Conservation (phyloP, 1,140 invertebrate genomes). For the Pararge aegeria region DNA sequence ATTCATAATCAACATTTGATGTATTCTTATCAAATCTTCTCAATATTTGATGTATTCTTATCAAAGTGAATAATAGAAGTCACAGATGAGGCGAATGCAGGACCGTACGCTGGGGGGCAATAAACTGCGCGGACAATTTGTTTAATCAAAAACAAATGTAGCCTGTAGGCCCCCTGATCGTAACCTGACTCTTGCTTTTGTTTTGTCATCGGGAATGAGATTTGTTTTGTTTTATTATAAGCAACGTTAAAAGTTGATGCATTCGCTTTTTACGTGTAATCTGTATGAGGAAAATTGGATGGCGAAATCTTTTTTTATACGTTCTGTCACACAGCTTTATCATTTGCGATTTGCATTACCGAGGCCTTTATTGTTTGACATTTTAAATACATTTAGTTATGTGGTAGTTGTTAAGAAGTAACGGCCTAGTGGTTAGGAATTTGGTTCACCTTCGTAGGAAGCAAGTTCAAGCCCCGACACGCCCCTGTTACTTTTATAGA, state of each 20-base stretch:
- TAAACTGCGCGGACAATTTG: constrained; percentile 73
- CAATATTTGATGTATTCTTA: constrained; percentile 9
- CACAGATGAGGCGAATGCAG: constrained; percentile 50
- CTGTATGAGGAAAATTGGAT: neutral
- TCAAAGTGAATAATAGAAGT: constrained; percentile 42
- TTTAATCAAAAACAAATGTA: constrained; percentile 77
- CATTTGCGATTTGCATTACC: too few species aligned
- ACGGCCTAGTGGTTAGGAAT: too few species aligned
- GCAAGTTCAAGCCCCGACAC: too few species aligned
- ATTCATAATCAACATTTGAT: too few species aligned
- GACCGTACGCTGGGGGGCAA: constrained; percentile 52
- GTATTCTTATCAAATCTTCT: too few species aligned
- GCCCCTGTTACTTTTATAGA: too few species aligned
- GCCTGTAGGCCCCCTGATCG: constrained; percentile 34
- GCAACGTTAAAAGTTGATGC: neutral
- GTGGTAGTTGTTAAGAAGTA: too few species aligned
- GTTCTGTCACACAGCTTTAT: too few species aligned
- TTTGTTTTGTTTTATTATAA: constrained; percentile 43
- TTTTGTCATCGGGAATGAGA: constrained; percentile 51
- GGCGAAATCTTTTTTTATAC: neutral
- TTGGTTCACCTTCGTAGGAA: too few species aligned
- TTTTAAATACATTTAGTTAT: too few species aligned
- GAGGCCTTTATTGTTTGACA: too few species aligned
- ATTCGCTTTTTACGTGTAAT: constrained; percentile 5
- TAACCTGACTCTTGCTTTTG: constrained; percentile 66